These are phyloP conservation scores for Spilarctia lutea DNA, from an alignment of 2,888 invertebrate species.

Conservation along the genomic window DNA sequence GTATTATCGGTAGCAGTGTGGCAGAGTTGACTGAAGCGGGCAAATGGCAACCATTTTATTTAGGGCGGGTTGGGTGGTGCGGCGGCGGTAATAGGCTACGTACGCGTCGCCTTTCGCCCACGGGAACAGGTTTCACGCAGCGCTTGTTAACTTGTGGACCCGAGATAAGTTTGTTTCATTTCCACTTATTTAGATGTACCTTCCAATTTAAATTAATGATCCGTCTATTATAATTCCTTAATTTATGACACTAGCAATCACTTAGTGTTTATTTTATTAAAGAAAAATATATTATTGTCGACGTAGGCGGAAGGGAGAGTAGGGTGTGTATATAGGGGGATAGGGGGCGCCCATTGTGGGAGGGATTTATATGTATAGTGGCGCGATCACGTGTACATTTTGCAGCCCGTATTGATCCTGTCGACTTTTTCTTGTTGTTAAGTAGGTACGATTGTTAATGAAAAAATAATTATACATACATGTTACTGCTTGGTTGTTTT, in stretches of 20 bases:
- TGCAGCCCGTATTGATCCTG: conserved; percentile 84
- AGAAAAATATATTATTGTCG: conserved; percentile 72
- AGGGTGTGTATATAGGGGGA: conserved; percentile 77
- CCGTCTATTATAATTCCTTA: not conserved
- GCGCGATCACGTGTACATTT: conserved; percentile 86
- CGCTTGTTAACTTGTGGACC: conserved; percentile 54
- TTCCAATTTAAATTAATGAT: not conserved
- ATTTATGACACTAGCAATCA: conserved; percentile 8
- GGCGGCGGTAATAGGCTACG: conserved; percentile 45
- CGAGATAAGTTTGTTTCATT: conserved; percentile 50
- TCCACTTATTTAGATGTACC: conserved; percentile 20
- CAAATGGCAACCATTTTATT: conserved; percentile 51
- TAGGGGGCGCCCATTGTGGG: conserved; percentile 78
- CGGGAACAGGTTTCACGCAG: conserved; percentile 72
- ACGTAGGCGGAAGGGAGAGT: conserved; percentile 71
- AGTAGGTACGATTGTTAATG: conserved; percentile 28
- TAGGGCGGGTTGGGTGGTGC: conserved; percentile 49
- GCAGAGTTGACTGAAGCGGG: conserved; percentile 39
- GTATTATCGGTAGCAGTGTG: conserved; percentile 32
- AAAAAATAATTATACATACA: not conserved
- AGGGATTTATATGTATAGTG: conserved; percentile 83
- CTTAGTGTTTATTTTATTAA: conserved; percentile 54
- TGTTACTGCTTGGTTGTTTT: not conserved
- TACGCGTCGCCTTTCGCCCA: conserved; percentile 66
- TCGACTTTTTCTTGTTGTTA: conserved; percentile 66